A percentile compares a stretch with the other conserved stretches of the same genome.
phyloP scores from a whole-genome alignment of 2,888 invertebrate genomes.

The Tortrix viridana region DNA sequence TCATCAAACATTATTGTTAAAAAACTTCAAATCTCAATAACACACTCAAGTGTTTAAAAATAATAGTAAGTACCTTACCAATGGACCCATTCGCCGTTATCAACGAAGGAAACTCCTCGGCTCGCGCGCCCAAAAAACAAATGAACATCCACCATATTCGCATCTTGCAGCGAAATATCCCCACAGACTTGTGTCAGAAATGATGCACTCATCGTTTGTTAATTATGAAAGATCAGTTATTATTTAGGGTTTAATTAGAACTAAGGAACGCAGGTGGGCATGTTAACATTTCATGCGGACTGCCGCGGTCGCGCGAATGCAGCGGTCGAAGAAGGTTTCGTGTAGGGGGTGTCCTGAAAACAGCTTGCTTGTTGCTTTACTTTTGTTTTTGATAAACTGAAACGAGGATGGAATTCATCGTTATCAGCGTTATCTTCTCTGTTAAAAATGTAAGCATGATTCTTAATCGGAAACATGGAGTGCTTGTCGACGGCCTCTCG shows the following conservation, averaged over 20 bases:
- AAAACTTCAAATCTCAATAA: too few species aligned
- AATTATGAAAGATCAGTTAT: slow-evolving; percentile 56
- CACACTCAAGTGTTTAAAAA: too few species aligned
- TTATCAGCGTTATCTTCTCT: too few species aligned
- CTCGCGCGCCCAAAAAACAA: slow-evolving; percentile 49
- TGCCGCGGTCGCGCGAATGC: slow-evolving; percentile 29
- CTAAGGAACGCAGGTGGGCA: slow-evolving; percentile 55
- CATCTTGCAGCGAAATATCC: slow-evolving; percentile 57
- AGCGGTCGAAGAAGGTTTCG: not conserved
- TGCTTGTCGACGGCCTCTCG: too few species aligned
- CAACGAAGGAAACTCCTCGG: slow-evolving; percentile 89
- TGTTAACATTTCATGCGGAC: slow-evolving; percentile 63
- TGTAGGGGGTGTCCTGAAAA: slow-evolving; percentile 7
- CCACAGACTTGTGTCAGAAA: slow-evolving; percentile 44
- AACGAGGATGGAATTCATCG: too few species aligned
- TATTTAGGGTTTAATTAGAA: slow-evolving; percentile 59
- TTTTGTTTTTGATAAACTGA: too few species aligned
- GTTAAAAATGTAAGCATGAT: too few species aligned
- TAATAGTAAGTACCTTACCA: slow-evolving; percentile 75
- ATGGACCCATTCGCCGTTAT: slow-evolving; percentile 89
- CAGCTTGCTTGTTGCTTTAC: too few species aligned
- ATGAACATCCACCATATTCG: slow-evolving; percentile 55
- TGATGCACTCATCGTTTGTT: slow-evolving; percentile 50
- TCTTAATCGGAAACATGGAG: too few species aligned
- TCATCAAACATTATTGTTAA: too few species aligned